Conservation (phyloP, 30 jellyfish, hydroid and myxozoan species). For the Aurelia aurita region DNA sequence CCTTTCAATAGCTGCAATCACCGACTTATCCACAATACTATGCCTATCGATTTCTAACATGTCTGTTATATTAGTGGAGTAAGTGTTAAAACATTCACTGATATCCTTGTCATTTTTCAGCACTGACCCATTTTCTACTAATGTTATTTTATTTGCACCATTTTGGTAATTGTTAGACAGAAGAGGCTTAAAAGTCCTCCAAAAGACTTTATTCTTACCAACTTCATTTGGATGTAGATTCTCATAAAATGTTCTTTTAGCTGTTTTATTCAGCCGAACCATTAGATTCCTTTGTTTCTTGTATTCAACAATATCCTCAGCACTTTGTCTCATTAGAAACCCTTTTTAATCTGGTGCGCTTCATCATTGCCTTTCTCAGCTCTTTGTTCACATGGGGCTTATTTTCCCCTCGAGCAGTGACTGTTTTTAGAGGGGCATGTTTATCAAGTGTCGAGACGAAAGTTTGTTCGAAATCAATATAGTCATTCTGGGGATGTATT, state of each 20-base stretch:
- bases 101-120: constrained; percentile 18
- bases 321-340: constrained; percentile 14
- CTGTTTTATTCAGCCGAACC: constrained; percentile 11
- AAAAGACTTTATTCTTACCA: constrained; percentile 29
- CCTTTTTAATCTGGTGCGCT: constrained; percentile 2
- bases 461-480: constrained; percentile 1
- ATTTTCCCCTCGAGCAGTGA: neutral
- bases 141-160: constrained; percentile 8
- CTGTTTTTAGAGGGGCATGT: constrained; percentile 32
- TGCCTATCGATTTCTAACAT: too few species aligned
- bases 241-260: constrained; percentile 7
- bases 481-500: neutral
- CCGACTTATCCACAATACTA: too few species aligned
- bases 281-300: neutral
- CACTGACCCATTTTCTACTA: constrained; percentile 10
- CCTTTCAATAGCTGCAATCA: too few species aligned
- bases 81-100: too few species aligned
- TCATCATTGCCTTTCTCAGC: constrained; percentile 16
- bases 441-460: constrained; percentile 10
- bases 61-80: too few species aligned
- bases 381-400: constrained; percentile 30
- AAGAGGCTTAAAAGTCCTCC: too few species aligned
- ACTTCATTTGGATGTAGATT: constrained; percentile 14
- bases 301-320: constrained; percentile 1
- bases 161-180: constrained; percentile 9